These are phyloP conservation scores for Ancistrus triradiatus DNA, from an alignment of 2,113 vertebrate species.

Conservation along the genomic window DNA sequence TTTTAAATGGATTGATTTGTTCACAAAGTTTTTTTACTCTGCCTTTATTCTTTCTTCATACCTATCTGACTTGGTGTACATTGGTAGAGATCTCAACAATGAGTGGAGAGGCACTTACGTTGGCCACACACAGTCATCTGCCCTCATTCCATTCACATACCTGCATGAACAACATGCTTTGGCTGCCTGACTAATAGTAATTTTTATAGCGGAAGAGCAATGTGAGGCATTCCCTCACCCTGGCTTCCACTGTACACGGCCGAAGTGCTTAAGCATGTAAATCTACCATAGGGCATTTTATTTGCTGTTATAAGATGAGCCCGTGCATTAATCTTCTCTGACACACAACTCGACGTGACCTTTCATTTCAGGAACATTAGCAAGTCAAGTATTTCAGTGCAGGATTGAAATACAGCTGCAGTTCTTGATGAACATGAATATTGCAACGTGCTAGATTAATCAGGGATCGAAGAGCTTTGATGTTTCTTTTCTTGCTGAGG, in stretches of 20 bases:
- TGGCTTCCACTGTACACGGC: neutral
- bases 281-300: conserved; percentile 15
- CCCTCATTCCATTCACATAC: conserved; percentile 52
- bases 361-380: conserved; percentile 6
- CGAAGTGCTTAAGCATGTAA: neutral
- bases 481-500: conserved; percentile 18
- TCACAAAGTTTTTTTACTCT: too few relatives aligned
- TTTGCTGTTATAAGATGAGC: neutral
- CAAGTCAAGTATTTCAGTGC: neutral
- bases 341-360: conserved; percentile 2
- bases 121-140: conserved; percentile 52
- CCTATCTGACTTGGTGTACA: conserved; percentile 13
- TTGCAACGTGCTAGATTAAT: conserved; percentile 30
- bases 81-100: neutral
- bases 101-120: conserved; percentile 39
- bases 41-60: too few relatives aligned
- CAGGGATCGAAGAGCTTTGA: conserved; percentile 24
- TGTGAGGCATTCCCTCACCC: conserved; percentile 52
- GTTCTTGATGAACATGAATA: conserved; percentile 25
- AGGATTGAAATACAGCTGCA: neutral
- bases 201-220: conserved; percentile 63
- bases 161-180: conserved; percentile 61
- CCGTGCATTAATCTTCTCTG: conserved; percentile 1
- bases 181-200: conserved; percentile 64
- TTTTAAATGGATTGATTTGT: too few relatives aligned